Evolutionary conservation across 2,888 invertebrate genomes (phyloP).

Genomic region (Stratiomys singularior): DNA sequence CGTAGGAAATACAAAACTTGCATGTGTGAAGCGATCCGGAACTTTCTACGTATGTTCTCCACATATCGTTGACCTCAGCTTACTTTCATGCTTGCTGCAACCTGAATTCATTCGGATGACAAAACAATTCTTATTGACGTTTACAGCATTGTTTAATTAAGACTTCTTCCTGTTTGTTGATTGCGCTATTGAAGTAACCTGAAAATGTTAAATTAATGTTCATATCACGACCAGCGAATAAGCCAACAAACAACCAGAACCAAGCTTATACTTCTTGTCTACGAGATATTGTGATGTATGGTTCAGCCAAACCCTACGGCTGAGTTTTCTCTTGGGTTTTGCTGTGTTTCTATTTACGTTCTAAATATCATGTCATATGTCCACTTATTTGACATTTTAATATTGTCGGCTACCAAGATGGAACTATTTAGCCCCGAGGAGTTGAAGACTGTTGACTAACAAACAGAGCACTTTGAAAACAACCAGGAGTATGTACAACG

Average conservation of each 20-base stretch:
- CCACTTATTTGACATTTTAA: constrained; percentile 44
- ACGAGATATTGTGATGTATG: neutral
- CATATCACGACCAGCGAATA: neutral
- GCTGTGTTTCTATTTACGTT: neutral
- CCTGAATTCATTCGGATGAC: neutral
- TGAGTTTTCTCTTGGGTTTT: neutral
- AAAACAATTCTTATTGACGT: constrained; percentile 12
- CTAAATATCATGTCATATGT: constrained; percentile 30
- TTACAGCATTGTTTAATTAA: constrained; percentile 21
- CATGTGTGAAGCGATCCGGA: too few species aligned
- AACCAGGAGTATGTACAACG: neutral
- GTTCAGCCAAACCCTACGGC: neutral
- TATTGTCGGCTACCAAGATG: constrained; percentile 37
- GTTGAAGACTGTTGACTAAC: constrained; percentile 23
- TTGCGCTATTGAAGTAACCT: constrained; percentile 17
- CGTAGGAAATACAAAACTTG: too few species aligned
- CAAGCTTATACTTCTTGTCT: neutral
- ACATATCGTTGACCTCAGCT: too few species aligned
- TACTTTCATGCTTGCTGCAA: too few species aligned
- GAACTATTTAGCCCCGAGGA: constrained; percentile 36
- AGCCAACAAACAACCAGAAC: neutral
- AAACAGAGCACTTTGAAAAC: neutral
- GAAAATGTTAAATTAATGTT: constrained; percentile 21
- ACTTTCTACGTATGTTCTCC: too few species aligned
- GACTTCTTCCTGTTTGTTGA: constrained; percentile 21